Evolutionary conservation across 1,140 invertebrate species (phyloP), one percentile per base, ranked within the genome.

Genomic region (Drosophila neocordata): DNA sequence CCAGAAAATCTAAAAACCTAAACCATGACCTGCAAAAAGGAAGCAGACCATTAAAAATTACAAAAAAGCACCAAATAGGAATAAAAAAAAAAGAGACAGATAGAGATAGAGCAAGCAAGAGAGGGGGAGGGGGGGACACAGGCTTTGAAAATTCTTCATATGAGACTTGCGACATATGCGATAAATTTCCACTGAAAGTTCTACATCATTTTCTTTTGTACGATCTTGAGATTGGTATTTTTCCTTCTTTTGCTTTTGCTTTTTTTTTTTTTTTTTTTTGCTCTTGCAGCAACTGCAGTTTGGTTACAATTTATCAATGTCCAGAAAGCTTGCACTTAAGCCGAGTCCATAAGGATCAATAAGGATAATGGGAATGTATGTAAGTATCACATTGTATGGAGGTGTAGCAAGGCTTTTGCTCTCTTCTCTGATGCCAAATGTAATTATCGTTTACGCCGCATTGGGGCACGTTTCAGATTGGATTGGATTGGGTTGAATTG

Each of bases 41-140:
- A 87, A 70, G 75, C 72, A 87, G 83, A 88, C 83, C 83, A 87
- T 88, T 87, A 87, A 79, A 85, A 85, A 87, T 81, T 85, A 85
- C 79, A 84, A 77, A 71, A 74, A 48, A 18, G 20, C 2, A 31
- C 15, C 8, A 68, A 66, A 51, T 52, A 65, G 35, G 7, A 48
- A 8, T 15, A 38, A 61, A 51, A 57, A 41, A 35, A 44, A 24
- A 8, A 44, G 7, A 20, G 5, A 69, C 20, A 1, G 7, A 59
- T 52, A 27, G 37, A 51, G 66, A 59, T 69, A 77, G 13, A 8
- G 13, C n/a, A 13, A 18, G 15, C 24, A 24, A 24, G 4, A 24
- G 24, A 4, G 24, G 24, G 24, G 1, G 2, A 4, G 24, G 24
- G 24, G 24, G 24, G 4, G 1, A 24, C n/a, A 24, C 2, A 24